Percentiles rank a stretch among this genome's conserved stretches.
phyloP scores from a whole-genome alignment of 1,140 invertebrate species.

The Saxidomus purpurata region DNA sequence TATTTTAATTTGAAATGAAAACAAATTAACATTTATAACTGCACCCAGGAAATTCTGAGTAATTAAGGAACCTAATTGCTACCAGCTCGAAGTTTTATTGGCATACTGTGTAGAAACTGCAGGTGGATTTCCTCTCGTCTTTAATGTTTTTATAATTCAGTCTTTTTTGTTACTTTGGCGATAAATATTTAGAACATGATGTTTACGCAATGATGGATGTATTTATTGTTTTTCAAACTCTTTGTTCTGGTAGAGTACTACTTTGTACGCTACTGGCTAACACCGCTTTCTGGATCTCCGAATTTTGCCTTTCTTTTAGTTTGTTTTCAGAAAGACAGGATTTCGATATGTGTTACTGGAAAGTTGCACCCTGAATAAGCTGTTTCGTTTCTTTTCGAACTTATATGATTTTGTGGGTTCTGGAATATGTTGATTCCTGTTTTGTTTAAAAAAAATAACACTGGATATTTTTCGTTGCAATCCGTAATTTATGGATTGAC shows the following conservation, averaged over 20 bases:
- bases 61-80: neutral
- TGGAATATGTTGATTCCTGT: too few species aligned
- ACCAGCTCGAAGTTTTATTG: neutral
- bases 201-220: constrained; percentile 1
- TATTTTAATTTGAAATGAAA: neutral
- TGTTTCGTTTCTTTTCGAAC: too few species aligned
- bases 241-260: neutral
- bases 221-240: neutral
- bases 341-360: too few species aligned
- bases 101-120: neutral
- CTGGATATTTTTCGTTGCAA: too few species aligned
- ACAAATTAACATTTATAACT: neutral
- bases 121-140: neutral
- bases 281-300: too few species aligned
- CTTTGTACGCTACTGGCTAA: too few species aligned
- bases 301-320: too few species aligned
- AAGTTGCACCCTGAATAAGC: too few species aligned
- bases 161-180: neutral
- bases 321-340: too few species aligned
- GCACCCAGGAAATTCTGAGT: neutral
- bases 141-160: neutral
- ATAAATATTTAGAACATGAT: constrained; percentile 7
- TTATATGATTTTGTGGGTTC: too few species aligned
- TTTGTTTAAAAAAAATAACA: too few species aligned
- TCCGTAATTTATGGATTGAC: too few species aligned